Percentiles rank a stretch among this genome's conserved stretches.
Evolutionary conservation across 2,888 invertebrate species (phyloP).

Genomic region (Diogma glabrata): DNA sequence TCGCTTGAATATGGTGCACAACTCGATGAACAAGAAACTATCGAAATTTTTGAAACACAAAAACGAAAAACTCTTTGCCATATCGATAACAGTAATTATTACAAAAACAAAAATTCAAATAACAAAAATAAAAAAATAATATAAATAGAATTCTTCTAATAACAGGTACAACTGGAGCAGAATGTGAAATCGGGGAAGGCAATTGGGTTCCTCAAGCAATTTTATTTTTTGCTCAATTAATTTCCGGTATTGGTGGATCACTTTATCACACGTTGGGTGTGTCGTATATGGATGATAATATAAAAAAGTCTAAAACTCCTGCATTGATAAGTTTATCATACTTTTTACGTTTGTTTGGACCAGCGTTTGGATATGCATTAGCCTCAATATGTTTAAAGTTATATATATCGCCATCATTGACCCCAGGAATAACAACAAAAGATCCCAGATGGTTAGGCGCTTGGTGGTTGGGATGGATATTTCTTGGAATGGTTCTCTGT

Average conservation of each 20-base stretch:
- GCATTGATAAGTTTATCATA: slow-evolving; percentile 57
- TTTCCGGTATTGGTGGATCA: slow-evolving; percentile 58
- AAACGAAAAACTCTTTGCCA: slow-evolving; percentile 46
- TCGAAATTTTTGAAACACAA: slow-evolving; percentile 38
- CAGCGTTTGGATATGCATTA: slow-evolving; percentile 53
- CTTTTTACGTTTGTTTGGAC: slow-evolving; percentile 55
- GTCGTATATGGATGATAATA: slow-evolving; percentile 65
- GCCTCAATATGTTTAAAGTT: slow-evolving; percentile 52
- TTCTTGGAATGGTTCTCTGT: slow-evolving; percentile 46
- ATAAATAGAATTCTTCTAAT: slow-evolving; percentile 4
- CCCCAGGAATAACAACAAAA: slow-evolving; percentile 49
- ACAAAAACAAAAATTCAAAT: not conserved
- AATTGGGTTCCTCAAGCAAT: slow-evolving; percentile 50
- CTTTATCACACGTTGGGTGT: slow-evolving; percentile 57
- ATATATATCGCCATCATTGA: slow-evolving; percentile 52
- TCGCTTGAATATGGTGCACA: slow-evolving; percentile 46
- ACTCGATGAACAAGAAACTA: slow-evolving; percentile 35
- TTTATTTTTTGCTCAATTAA: slow-evolving; percentile 54
- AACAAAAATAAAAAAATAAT: not conserved
- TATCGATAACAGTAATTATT: slow-evolving; percentile 24
- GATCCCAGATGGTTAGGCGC: slow-evolving; percentile 72
- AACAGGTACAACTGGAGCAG: slow-evolving; percentile 22
- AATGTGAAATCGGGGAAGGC: slow-evolving; percentile 42
- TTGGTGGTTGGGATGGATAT: slow-evolving; percentile 71
- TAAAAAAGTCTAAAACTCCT: slow-evolving; percentile 62